A percentile compares a stretch with the other conserved stretches of the same genome.
These are phyloP conservation scores for Sminthurides aquaticus DNA, from an alignment of 2,888 invertebrate species.

Conservation along the genomic window DNA sequence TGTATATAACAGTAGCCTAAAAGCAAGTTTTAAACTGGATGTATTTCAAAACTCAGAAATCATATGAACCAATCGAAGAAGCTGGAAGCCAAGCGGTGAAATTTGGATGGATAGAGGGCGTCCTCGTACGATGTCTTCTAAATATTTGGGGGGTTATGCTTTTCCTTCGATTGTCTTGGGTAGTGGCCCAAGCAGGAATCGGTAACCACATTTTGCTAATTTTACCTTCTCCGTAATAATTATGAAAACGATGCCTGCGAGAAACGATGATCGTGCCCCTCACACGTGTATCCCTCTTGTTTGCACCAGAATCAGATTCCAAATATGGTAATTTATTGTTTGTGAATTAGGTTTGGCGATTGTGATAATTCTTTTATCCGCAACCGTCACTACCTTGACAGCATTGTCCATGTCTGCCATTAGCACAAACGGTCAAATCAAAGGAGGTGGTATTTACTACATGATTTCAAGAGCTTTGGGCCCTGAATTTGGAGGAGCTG, in stretches of 20 bases:
- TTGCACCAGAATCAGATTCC: no score
- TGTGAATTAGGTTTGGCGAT: slow-evolving; percentile 38
- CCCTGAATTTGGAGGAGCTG: slow-evolving; percentile 54
- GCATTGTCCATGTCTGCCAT: slow-evolving; percentile 41
- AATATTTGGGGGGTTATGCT: slow-evolving; percentile 55
- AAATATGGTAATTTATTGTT: background rate
- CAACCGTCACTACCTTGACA: slow-evolving; percentile 42
- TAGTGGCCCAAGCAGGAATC: slow-evolving; percentile 53
- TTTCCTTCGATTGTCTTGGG: slow-evolving; percentile 56
- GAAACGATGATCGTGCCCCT: no score
- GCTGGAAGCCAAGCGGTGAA: slow-evolving; percentile 34
- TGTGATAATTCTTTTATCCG: slow-evolving; percentile 42
- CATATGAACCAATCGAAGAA: slow-evolving; percentile 26
- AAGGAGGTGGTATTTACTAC: slow-evolving; percentile 42
- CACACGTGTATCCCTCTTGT: no score
- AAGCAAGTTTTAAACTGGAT: no score
- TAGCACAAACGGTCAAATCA: slow-evolving; percentile 35
- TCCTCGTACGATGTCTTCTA: slow-evolving; percentile 49
- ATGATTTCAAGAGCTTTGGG: slow-evolving; percentile 43
- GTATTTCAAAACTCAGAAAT: no score
- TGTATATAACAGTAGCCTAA: no score
- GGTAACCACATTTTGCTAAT: no score
- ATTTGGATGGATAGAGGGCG: slow-evolving; percentile 43
- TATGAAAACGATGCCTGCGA: no score
- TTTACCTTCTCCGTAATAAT: no score